phyloP scores from a whole-genome alignment of 2,888 invertebrate species.

The Pyrrhosoma nymphula region DNA sequence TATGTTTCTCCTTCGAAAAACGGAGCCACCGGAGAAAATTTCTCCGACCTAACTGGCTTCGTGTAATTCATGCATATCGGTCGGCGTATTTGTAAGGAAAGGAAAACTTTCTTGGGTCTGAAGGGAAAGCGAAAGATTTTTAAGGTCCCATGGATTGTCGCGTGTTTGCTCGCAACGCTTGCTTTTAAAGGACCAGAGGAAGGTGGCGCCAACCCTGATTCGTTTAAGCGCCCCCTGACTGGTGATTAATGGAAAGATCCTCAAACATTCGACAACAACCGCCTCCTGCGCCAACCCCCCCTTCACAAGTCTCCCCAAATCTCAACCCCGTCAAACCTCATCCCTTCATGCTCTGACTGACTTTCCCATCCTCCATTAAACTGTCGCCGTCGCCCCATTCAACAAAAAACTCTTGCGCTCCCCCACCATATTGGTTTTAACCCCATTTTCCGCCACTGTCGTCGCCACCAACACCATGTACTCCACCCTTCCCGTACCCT shows the following conservation, averaged over 20 bases:
- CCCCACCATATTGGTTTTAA: neutral
- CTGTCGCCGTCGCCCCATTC: neutral
- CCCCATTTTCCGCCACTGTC: neutral
- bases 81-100: neutral
- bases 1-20: neutral
- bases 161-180: slow-evolving; percentile 8
- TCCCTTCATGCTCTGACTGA: neutral
- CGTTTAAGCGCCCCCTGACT: slow-evolving; percentile 24
- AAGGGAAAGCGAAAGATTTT: neutral
- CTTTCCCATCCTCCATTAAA: neutral
- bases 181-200: neutral
- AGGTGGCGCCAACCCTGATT: neutral
- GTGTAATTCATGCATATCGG: neutral
- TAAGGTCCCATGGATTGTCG: neutral
- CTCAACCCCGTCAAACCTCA: neutral
- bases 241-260: slow-evolving; percentile 59
- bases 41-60: too few species aligned
- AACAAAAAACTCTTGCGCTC: neutral
- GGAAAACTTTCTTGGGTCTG: neutral
- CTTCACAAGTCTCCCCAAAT: neutral
- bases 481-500: neutral
- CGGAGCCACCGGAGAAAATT: neutral
- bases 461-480: neutral
- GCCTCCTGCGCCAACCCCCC: neutral
- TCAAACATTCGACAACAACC: slow-evolving; percentile 60